Conservation (phyloP, 2,888 invertebrate species). For the Micropterix aruncella region DNA sequence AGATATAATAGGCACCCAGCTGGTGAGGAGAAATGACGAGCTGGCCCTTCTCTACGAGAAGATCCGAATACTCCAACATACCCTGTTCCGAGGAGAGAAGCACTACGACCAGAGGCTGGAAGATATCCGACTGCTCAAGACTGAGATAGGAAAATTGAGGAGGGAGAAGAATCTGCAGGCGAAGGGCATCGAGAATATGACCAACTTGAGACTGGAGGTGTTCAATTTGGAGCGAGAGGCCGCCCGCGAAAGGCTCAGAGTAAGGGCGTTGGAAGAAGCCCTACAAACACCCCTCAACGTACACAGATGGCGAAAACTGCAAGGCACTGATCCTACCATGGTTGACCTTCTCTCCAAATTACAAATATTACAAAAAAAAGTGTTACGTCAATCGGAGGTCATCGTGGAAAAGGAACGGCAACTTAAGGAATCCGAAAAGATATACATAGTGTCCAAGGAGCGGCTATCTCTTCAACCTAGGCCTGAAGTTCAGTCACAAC, state of each 20-base stretch:
- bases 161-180: conserved; percentile 32
- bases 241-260: conserved; percentile 47
- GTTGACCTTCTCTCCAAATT: conserved; percentile 73
- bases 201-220: conserved; percentile 47
- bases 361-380: conserved; percentile 70
- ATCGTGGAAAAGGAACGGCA: conserved; percentile 50
- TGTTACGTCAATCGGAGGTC: conserved; percentile 51
- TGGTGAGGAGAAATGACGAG: conserved; percentile 75
- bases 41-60: conserved; percentile 64
- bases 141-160: conserved; percentile 44
- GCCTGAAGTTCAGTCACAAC: conserved; percentile 40
- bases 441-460: conserved; percentile 56
- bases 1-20: conserved; percentile 70
- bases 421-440: conserved; percentile 53
- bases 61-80: conserved; percentile 63
- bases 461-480: conserved; percentile 61
- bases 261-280: conserved; percentile 54
- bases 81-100: conserved; percentile 44
- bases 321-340: conserved; percentile 56
- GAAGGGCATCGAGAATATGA: conserved; percentile 40
- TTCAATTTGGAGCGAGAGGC: conserved; percentile 51
- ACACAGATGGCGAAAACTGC: conserved; percentile 58
- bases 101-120: conserved; percentile 37
- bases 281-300: conserved; percentile 58
- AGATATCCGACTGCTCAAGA: conserved; percentile 49